A percentile compares a stretch with the other conserved stretches of the same genome.
These are phyloP conservation scores for Siniperca knerii DNA, from an alignment of 2,113 vertebrate genomes.

Conservation along the genomic window DNA sequence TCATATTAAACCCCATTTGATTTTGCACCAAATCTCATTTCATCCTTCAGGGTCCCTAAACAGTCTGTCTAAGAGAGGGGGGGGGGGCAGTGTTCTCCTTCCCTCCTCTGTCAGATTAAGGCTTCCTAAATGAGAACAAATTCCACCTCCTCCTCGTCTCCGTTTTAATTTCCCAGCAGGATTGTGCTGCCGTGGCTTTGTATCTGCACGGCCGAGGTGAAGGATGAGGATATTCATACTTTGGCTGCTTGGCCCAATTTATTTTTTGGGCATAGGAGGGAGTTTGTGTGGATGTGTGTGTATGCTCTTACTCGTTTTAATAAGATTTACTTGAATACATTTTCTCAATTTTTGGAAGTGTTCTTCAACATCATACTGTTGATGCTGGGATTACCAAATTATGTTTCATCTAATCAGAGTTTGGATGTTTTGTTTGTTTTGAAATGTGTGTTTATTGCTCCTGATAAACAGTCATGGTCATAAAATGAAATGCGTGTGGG, in stretches of 20 bases:
- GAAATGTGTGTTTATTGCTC: slow-evolving; percentile 1
- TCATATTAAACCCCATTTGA: slow-evolving; percentile 30
- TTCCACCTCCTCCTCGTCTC: slow-evolving; percentile 62
- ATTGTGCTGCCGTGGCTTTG: slow-evolving; percentile 48
- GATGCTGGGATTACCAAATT: background rate
- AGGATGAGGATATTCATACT: slow-evolving; percentile 64
- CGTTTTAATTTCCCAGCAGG: slow-evolving; percentile 80
- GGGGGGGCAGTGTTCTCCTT: background rate
- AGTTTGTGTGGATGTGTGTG: slow-evolving; percentile 2
- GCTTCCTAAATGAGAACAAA: slow-evolving; percentile 77
- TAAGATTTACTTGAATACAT: slow-evolving; percentile 37
- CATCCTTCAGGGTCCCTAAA: slow-evolving; percentile 57
- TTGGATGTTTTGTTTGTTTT: slow-evolving; percentile 28
- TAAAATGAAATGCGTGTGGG: slow-evolving; percentile 4
- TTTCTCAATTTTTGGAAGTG: slow-evolving; percentile 7
- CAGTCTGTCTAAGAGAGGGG: slow-evolving; percentile 27
- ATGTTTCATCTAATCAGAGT: background rate
- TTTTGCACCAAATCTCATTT: slow-evolving; percentile 60
- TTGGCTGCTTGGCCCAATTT: slow-evolving; percentile 66
- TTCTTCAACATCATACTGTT: background rate
- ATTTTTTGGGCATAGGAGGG: slow-evolving; percentile 15
- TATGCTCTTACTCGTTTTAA: slow-evolving; percentile 35
- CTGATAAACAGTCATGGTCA: background rate
- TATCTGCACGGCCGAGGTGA: slow-evolving; percentile 64
- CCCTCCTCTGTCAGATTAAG: slow-evolving; percentile 65